These are phyloP conservation scores for Chrosomus eos DNA, from an alignment of 2,797 vertebrate genomes.

Conservation along the genomic window DNA sequence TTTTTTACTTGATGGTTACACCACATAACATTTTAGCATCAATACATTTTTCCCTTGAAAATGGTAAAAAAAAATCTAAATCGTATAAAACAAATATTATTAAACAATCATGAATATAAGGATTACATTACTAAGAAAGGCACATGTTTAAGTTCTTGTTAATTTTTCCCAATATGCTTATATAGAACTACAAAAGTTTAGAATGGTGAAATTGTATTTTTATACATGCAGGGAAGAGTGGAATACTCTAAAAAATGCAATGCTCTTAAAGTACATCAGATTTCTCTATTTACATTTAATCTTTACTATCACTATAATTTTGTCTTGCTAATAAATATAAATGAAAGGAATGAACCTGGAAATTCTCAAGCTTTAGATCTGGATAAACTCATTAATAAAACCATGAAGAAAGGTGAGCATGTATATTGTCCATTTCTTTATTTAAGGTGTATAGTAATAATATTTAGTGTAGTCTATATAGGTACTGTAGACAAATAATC, in stretches of 20 bases:
- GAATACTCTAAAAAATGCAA: neutral
- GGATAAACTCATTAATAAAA: constrained; percentile 88
- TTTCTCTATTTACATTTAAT: neutral
- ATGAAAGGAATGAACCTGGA: constrained; percentile 82
- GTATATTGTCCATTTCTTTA: neutral
- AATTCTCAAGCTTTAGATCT: constrained; percentile 88
- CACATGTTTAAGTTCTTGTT: neutral
- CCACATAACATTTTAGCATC: neutral
- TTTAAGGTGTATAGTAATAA: neutral
- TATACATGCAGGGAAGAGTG: neutral
- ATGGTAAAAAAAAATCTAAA: neutral
- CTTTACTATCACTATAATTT: neutral
- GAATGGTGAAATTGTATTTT: neutral
- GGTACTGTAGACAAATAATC: neutral
- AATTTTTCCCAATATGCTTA: neutral
- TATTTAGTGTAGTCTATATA: neutral
- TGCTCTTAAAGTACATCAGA: neutral
- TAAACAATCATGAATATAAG: neutral
- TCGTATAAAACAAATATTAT: neutral
- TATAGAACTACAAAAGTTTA: neutral
- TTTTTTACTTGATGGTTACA: neutral
- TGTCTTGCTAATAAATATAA: neutral
- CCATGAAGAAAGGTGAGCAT: constrained; percentile 88
- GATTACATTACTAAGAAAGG: neutral
- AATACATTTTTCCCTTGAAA: neutral